Conservation (phyloP, 1,140 invertebrate species). For the Ladona fulva region DNA sequence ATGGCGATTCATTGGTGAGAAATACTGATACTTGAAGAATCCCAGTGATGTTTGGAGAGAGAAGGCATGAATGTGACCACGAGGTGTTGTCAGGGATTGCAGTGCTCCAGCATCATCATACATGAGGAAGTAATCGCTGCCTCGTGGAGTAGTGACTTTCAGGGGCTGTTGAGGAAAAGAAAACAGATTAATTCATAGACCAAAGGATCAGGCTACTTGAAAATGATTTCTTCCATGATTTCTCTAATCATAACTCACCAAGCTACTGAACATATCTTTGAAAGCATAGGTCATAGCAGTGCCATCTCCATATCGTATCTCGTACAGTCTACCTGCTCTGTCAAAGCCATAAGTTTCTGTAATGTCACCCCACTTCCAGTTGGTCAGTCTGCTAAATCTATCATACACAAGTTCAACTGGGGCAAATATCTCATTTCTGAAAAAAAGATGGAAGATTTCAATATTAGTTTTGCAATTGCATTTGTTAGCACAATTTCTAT, state of each 20-base stretch:
- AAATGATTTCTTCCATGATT: not conserved
- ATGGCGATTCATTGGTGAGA: slow-evolving; percentile 79
- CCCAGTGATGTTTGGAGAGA: slow-evolving; percentile 83
- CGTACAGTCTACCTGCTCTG: slow-evolving; percentile 69
- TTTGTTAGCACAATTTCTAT: not conserved
- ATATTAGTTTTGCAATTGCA: not conserved
- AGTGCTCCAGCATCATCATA: slow-evolving; percentile 88
- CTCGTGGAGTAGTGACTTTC: slow-evolving; percentile 84
- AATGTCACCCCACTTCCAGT: slow-evolving; percentile 86
- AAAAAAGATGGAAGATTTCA: slow-evolving; percentile 17
- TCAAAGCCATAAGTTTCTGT: slow-evolving; percentile 84
- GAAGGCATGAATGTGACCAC: slow-evolving; percentile 87
- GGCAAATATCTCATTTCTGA: slow-evolving; percentile 63
- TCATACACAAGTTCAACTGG: slow-evolving; percentile 89
- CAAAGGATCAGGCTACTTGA: not conserved
- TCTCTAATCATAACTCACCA: slow-evolving; percentile 41
- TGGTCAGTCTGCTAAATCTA: slow-evolving; percentile 75
- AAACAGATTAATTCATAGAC: not conserved
- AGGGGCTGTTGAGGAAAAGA: slow-evolving; percentile 50
- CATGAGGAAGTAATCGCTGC: slow-evolving; percentile 83
- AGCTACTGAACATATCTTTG: slow-evolving; percentile 75
- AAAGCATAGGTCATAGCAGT: slow-evolving; percentile 79
- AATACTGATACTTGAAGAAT: slow-evolving; percentile 87
- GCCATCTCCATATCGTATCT: slow-evolving; percentile 81
- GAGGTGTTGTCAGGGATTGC: slow-evolving; percentile 80